Evolutionary conservation across 2,888 invertebrate species (phyloP).

Genomic region (Phortica magna): DNA sequence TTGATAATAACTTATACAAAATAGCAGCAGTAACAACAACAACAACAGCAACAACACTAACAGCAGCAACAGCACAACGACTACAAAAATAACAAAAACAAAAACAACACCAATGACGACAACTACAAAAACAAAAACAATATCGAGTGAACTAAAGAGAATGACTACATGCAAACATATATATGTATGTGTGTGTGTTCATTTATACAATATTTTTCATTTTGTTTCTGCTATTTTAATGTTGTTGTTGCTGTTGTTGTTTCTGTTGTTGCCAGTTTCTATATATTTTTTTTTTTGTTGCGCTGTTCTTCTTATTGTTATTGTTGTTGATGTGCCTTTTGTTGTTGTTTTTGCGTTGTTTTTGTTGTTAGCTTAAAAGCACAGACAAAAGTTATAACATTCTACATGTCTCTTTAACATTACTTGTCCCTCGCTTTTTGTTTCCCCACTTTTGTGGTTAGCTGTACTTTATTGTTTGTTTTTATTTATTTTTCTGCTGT

Average conservation of each 20-base stretch:
- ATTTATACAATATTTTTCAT: slow-evolving; percentile 18
- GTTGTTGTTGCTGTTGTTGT: slow-evolving; percentile 33
- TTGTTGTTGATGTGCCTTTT: background rate
- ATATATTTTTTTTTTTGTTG: background rate
- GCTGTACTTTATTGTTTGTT: slow-evolving; percentile 18
- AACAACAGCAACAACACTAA: slow-evolving; percentile 42
- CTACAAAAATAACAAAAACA: slow-evolving; percentile 42
- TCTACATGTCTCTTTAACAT: background rate
- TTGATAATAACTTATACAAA: slow-evolving; percentile 22
- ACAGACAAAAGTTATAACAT: background rate
- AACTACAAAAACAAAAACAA: slow-evolving; percentile 42
- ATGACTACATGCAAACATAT: slow-evolving; percentile 42
- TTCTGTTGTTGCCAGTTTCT: slow-evolving; percentile 31
- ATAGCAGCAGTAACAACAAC: slow-evolving; percentile 44
- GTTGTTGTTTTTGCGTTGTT: slow-evolving; percentile 14
- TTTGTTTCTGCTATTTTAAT: slow-evolving; percentile 24
- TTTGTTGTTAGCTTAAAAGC: slow-evolving; percentile 4
- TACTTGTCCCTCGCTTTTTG: background rate
- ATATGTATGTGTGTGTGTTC: slow-evolving; percentile 40
- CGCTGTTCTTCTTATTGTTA: slow-evolving; percentile 3
- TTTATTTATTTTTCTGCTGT: slow-evolving; percentile 32
- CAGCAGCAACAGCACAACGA: slow-evolving; percentile 33
- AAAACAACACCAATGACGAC: slow-evolving; percentile 36
- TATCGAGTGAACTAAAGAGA: slow-evolving; percentile 29
- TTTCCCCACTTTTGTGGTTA: background rate